Conservation (phyloP, 2,888 invertebrate species). For the Heliconius hortense region DNA sequence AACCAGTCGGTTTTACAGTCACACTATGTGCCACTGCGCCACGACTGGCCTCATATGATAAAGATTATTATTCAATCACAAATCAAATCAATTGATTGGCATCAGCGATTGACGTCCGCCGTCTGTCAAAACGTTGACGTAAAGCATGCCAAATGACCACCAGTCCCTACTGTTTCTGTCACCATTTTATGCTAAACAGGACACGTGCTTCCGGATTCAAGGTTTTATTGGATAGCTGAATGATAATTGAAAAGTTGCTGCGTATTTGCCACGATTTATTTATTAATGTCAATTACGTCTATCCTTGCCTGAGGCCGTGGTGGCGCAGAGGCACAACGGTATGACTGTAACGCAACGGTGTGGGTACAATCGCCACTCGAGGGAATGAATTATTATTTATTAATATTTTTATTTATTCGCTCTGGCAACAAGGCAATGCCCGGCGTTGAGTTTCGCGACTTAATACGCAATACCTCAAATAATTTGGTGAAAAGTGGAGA, state of each 20-base stretch:
- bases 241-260: slow-evolving; percentile 32
- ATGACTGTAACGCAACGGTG: too few species aligned
- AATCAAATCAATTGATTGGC: neutral
- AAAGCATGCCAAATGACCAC: slow-evolving; percentile 52
- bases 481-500: too few species aligned
- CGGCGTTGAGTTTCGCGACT: too few species aligned
- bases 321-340: too few species aligned
- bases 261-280: slow-evolving; percentile 24
- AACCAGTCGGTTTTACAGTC: too few species aligned
- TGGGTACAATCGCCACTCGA: too few species aligned
- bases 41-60: neutral
- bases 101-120: neutral
- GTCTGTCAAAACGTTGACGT: slow-evolving; percentile 43
- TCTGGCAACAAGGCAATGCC: too few species aligned
- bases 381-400: too few species aligned
- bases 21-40: neutral
- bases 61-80: neutral
- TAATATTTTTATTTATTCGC: too few species aligned
- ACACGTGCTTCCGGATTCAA: slow-evolving; percentile 59
- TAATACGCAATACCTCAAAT: too few species aligned
- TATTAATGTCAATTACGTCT: neutral
- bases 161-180: slow-evolving; percentile 55
- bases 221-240: slow-evolving; percentile 48
- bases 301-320: too few species aligned
- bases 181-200: slow-evolving; percentile 56